phyloP scores from a whole-genome alignment of 2,797 vertebrate species.

The Ibycter americanus region DNA sequence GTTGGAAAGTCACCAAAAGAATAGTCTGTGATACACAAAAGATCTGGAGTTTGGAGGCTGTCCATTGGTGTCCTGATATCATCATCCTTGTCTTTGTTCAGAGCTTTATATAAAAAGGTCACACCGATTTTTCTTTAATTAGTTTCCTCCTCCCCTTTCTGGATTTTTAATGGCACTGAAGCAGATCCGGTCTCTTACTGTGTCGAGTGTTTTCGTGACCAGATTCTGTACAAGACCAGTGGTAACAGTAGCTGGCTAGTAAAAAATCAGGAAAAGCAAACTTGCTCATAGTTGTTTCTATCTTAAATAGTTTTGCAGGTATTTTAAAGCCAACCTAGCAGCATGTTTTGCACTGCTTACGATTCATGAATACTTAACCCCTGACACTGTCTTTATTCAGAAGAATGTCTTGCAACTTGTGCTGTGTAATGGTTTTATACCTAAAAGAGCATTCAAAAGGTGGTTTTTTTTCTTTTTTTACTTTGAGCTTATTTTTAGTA shows the following conservation, averaged over 20 bases:
- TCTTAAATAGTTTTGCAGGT: neutral
- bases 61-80: neutral
- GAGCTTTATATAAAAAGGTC: slow-evolving; percentile 5
- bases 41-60: neutral
- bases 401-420: neutral
- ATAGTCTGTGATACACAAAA: neutral
- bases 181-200: neutral
- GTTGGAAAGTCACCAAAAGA: neutral
- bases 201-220: neutral
- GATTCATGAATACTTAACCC: neutral
- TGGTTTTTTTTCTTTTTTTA: neutral
- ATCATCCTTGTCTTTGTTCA: neutral
- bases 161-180: neutral
- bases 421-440: neutral
- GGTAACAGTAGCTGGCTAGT: neutral
- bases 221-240: neutral
- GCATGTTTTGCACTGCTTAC: neutral
- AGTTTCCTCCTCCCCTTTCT: neutral
- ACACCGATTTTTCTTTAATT: neutral
- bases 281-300: neutral
- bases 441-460: neutral
- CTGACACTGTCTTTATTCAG: neutral
- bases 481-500: neutral
- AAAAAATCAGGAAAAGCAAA: neutral
- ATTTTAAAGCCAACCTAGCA: neutral